Evolutionary conservation across 2,113 vertebrate species (phyloP), one percentile per base, ranked within the genome.

Genomic region (Aptenodytes patagonicus): DNA sequence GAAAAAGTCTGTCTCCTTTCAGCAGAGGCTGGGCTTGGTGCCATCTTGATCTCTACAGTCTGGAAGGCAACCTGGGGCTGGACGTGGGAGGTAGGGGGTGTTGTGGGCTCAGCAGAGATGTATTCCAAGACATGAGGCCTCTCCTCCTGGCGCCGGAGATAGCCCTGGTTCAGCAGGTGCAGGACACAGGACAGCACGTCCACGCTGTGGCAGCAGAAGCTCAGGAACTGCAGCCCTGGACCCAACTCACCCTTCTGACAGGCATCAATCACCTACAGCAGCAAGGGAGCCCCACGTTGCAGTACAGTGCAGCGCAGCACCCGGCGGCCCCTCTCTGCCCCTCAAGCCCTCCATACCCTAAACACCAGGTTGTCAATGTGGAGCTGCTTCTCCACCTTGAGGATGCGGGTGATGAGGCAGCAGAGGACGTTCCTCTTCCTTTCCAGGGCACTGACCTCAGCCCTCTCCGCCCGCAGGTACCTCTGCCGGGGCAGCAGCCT

Each of bases 301-400:
- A 84, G 88, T 0, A 42, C 40, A 42, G 40, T 1, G 3, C 44
- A 42, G n/a, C 3, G 9, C 70, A 40, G 75, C 54, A 5, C 70
- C 26, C 25, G 6, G 2, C 11, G 4, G 66, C 34, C 36, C n/a
- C 65, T 1, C 60, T 25, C 54, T 9, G 17, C 44, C 76, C 75
- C 54, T 4, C 34, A 0, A 8, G 10, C 42, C 22, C 52, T 7
- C 13, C 97, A 49, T 95, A 99, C 99, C 99, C 98, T 99, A 60
- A 98, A 99, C 62, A 99, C 99, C 34, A 99, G 98, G 97, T 98
- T 99, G 97, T 99, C 99, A 0, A 99, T 98, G 89, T 99, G 99
- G 92, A 99, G 98, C 96, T 99, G 98, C 90, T 99, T 99, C 76
- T 99, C 99, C 28, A 91, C 98, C 97, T 99, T 99, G 98, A 99